Percentiles rank a stretch among this genome's conserved stretches.
These are phyloP conservation scores for Ailuropoda melanoleuca DNA, from an alignment of 2,113 vertebrate species.

Conservation along the genomic window DNA sequence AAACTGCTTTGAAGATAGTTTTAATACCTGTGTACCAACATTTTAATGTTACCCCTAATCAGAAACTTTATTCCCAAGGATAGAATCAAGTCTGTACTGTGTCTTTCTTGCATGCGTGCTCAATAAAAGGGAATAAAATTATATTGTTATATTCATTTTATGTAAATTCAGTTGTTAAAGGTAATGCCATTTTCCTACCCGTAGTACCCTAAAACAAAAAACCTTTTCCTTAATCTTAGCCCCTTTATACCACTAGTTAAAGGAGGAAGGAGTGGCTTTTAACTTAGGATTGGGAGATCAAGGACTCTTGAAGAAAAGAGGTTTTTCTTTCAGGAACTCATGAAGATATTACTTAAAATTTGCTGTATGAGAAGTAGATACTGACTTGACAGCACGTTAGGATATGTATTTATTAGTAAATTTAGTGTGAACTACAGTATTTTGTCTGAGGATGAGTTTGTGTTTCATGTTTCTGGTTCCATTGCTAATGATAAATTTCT, in stretches of 20 bases:
- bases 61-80: neutral
- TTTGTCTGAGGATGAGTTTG: neutral
- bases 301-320: neutral
- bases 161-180: neutral
- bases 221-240: neutral
- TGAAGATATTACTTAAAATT: neutral
- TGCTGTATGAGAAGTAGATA: neutral
- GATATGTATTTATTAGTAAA: neutral
- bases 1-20: slow-evolving; percentile 1
- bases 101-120: neutral
- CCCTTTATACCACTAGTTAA: neutral
- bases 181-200: neutral
- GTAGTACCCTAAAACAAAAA: neutral
- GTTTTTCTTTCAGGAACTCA: slow-evolving; percentile 39
- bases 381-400: neutral
- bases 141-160: neutral
- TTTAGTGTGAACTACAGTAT: neutral
- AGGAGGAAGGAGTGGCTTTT: neutral
- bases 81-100: neutral
- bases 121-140: neutral
- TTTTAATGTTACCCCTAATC: neutral
- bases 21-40: neutral
- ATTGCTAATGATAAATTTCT: slow-evolving; percentile 20
- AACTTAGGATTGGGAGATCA: neutral
- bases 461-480: neutral